phyloP scores from a whole-genome alignment of 2,113 vertebrate species.

The Notiomystis cincta region DNA sequence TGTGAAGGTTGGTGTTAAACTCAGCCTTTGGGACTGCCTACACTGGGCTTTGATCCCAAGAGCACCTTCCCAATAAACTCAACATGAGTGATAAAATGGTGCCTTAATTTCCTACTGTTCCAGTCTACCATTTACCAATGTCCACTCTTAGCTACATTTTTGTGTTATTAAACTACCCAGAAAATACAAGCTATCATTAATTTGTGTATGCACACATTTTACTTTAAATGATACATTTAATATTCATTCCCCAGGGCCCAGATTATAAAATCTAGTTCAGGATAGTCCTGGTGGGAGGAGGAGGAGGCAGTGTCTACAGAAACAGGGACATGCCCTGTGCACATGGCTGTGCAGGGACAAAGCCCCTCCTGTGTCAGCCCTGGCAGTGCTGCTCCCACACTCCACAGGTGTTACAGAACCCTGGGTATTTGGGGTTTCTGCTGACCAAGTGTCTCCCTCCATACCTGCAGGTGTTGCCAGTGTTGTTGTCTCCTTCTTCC shows the following conservation, averaged over 20 bases:
- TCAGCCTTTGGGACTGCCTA: background rate
- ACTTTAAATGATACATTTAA: background rate
- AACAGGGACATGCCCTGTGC: too few species aligned
- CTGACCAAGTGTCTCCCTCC: background rate
- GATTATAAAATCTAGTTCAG: background rate
- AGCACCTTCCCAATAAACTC: background rate
- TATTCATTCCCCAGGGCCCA: background rate
- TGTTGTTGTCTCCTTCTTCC: conserved; percentile 84
- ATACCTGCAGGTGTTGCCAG: conserved; percentile 81
- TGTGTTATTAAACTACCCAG: background rate
- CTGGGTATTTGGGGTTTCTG: background rate
- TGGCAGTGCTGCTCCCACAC: background rate
- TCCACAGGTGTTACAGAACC: accelerated
- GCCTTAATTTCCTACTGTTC: background rate
- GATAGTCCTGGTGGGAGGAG: background rate
- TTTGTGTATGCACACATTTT: background rate
- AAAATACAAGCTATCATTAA: background rate
- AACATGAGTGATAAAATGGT: background rate
- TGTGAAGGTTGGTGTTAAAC: background rate
- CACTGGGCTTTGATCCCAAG: background rate
- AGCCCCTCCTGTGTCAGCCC: background rate
- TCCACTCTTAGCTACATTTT: background rate
- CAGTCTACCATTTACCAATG: background rate
- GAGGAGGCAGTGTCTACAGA: background rate
- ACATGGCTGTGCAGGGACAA: background rate